These are phyloP conservation scores for Diachasmimorpha longicaudata DNA, from an alignment of 1,140 invertebrate genomes.

Conservation along the genomic window DNA sequence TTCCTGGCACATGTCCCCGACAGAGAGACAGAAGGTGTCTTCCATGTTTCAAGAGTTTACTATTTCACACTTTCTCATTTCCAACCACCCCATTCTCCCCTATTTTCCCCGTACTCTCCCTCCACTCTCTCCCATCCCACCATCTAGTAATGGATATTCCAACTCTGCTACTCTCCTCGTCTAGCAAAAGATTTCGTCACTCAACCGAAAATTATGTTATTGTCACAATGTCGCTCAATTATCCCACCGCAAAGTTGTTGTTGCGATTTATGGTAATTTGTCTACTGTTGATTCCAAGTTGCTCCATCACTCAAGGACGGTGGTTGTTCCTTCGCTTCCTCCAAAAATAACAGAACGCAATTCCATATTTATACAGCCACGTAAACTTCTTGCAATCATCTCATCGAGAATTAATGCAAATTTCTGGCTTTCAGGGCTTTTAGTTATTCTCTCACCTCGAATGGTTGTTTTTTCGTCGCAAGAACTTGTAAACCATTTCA, in stretches of 20 bases:
- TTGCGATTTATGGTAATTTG: not conserved
- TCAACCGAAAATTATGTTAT: constrained; percentile 18
- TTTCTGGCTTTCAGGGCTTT: not conserved
- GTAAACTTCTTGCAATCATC: not conserved
- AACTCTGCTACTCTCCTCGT: not conserved
- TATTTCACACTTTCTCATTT: constrained; percentile 5
- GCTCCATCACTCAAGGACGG: not conserved
- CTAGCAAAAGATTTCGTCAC: not conserved
- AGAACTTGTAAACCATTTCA: not conserved
- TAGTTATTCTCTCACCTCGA: not conserved
- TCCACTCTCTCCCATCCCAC: not conserved
- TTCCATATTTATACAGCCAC: not conserved
- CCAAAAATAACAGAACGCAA: not conserved
- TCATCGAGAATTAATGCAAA: constrained; percentile 17
- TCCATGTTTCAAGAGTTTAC: not conserved
- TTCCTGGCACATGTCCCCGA: not conserved
- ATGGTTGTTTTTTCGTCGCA: not conserved
- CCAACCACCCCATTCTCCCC: not conserved
- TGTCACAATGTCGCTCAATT: constrained; percentile 23
- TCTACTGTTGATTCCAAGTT: not conserved
- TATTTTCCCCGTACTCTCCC: not conserved
- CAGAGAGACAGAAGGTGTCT: constrained; percentile 11
- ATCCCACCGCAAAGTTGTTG: not conserved
- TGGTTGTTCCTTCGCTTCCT: not conserved
- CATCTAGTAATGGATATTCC: not conserved